Base-by-base conservation (phyloP, 1,140 invertebrate species). In the Heterodera carotae region DNA sequence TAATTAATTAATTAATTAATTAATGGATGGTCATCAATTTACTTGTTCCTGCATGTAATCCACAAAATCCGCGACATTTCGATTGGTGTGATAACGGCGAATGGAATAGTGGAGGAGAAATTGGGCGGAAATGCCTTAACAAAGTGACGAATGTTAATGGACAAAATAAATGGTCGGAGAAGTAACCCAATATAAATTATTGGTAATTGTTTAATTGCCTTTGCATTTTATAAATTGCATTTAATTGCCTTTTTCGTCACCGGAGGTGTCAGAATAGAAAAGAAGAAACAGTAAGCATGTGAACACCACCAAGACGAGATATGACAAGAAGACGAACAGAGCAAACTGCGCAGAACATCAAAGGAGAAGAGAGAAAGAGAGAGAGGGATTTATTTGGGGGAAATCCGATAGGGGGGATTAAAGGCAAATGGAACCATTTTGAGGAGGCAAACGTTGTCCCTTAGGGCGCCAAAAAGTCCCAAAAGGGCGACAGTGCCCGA, bases 1-100 rank as follows among this genome's bases (percentile, higher is more conserved):
- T n/a, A n/a, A n/a, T n/a, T n/a, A n/a, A n/a, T n/a, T n/a, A n/a
- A n/a, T n/a, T n/a, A n/a, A n/a, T n/a, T n/a, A n/a, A 73, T 34
- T 48, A 15, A 18, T 33, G 43, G 60, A 29, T 22, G 25, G 8
- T 6, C 3, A 67, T 43, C 53, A 71, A 71, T 27, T 36, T 27
- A 85, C 84, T 53, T 86, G 82, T 69, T 87, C 85, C 77, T 85
- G 84, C 31, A 87, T 8, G 71, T 87, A 87, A 70, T 87, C 85
- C 29, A 87, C 80, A 72, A 87, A 76, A 68, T 85, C 84, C 22
- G 84, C 84, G 60, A 85, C 53, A 68, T 87, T 87, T 15, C 75
- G 56, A 60, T 85, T 85, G 12, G 69, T 76, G 69, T 85, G 84
- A 69, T 85, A 85, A 53, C 76, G 76, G 18, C 80, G 74, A 25